A percentile compares a stretch with the other conserved stretches of the same genome.
Conservation (phyloP, 1,140 invertebrate species). For the Brachionus asplanchnoidis region DNA sequence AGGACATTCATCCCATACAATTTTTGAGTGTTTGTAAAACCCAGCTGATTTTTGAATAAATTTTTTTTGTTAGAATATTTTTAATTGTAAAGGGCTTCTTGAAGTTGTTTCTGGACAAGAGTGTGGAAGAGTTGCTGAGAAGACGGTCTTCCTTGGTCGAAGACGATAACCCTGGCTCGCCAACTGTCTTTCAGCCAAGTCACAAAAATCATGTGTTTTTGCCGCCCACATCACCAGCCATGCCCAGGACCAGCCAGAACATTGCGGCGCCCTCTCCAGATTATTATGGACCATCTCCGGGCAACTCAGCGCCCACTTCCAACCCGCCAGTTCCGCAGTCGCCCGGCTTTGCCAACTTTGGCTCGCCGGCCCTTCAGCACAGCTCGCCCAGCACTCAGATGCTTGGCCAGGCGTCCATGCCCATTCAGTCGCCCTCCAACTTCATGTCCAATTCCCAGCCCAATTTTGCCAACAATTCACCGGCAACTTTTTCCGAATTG, state of each 20-base stretch:
- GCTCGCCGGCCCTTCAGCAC: conserved; percentile 16
- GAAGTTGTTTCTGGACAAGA: conserved; percentile 33
- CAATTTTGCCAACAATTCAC: conserved; percentile 22
- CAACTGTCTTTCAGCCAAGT: neutral
- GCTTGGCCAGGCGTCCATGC: neutral
- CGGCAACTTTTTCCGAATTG: conserved; percentile 26
- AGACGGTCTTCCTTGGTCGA: neutral
- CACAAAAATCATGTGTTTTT: neutral
- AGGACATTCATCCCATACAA: conserved; percentile 33
- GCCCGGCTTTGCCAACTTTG: conserved; percentile 33
- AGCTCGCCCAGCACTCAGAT: conserved; percentile 26
- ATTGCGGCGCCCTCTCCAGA: neutral
- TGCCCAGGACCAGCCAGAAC: neutral
- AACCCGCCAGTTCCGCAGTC: neutral
- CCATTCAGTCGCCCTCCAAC: conserved; percentile 20
- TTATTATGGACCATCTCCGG: conserved; percentile 9
- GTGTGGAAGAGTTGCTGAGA: conserved; percentile 20
- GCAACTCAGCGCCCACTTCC: neutral
- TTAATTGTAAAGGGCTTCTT: neutral
- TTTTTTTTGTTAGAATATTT: neutral
- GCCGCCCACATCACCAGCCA: conserved; percentile 28
- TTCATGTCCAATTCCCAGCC: conserved; percentile 14
- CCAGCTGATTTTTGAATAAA: neutral
- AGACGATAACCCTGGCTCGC: neutral
- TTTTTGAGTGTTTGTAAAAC: conserved; percentile 21